Evolutionary conservation across 2,888 invertebrate genomes (phyloP).

Genomic region (Macaria notata): DNA sequence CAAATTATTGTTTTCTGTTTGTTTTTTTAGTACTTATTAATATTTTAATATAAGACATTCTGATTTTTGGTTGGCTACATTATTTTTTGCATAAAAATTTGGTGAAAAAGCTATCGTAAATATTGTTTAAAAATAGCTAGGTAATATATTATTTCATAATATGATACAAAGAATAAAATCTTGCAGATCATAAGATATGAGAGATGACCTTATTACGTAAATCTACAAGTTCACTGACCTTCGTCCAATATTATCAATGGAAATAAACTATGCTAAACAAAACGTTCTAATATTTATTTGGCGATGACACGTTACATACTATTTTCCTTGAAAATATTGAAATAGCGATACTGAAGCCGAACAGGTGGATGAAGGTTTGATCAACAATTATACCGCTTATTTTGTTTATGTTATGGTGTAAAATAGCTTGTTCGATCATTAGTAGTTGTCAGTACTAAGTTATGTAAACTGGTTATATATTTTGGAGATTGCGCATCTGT

Average conservation of each 20-base stretch:
- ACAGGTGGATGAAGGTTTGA: conserved; percentile 8
- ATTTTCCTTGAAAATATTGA: conserved; percentile 13
- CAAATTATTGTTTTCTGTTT: too few relatives aligned
- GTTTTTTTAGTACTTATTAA: too few relatives aligned
- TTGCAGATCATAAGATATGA: too few relatives aligned
- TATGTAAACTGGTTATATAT: conserved; percentile 11
- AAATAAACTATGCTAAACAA: conserved; percentile 9
- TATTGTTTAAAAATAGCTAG: too few relatives aligned
- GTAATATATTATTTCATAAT: too few relatives aligned
- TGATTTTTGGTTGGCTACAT: too few relatives aligned
- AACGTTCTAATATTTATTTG: conserved; percentile 8
- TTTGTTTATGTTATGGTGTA: neutral
- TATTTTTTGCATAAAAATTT: too few relatives aligned
- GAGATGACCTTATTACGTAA: too few relatives aligned
- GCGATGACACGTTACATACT: conserved; percentile 5
- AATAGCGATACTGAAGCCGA: conserved; percentile 4
- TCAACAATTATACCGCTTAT: neutral
- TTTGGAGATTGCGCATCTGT: conserved; percentile 1
- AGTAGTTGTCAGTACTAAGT: conserved; percentile 4
- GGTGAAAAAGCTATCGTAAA: too few relatives aligned
- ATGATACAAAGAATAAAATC: too few relatives aligned
- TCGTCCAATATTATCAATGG: conserved; percentile 8
- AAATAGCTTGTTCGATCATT: conserved; percentile 4
- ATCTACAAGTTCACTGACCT: neutral
- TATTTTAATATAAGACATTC: too few relatives aligned